Evolutionary conservation across 2,888 invertebrate genomes (phyloP).

Genomic region (Drosophila dives): DNA sequence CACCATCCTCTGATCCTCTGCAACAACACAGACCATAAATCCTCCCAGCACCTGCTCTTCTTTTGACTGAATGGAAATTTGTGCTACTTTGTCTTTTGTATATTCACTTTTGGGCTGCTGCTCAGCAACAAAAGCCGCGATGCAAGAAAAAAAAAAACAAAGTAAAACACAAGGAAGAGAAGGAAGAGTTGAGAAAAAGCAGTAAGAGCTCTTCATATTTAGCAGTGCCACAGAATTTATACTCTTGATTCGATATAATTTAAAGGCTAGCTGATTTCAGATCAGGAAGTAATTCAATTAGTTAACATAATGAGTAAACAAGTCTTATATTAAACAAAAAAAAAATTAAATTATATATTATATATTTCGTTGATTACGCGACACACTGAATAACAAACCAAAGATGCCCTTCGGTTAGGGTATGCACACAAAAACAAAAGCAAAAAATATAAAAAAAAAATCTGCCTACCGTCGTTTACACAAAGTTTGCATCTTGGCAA

Average conservation of each 20-base stretch:
- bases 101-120: slow-evolving; percentile 65
- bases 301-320: not conserved
- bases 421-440: not conserved
- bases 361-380: not conserved
- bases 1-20: slow-evolving; percentile 5
- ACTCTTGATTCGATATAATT: slow-evolving; percentile 17
- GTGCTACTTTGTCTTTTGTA: slow-evolving; percentile 80
- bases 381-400: not conserved
- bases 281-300: not conserved
- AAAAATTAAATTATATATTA: no score
- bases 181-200: no score
- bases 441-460: slow-evolving; percentile 7
- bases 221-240: slow-evolving; percentile 10
- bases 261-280: not conserved
- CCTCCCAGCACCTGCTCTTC: not conserved
- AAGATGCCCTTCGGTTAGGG: not conserved
- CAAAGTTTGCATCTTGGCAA: slow-evolving; percentile 65
- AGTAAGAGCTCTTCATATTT: not conserved
- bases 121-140: slow-evolving; percentile 56
- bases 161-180: slow-evolving; percentile 15
- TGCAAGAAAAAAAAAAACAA: slow-evolving; percentile 17
- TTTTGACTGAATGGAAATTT: slow-evolving; percentile 63
- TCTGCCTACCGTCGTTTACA: slow-evolving; percentile 44
- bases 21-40: not conserved
- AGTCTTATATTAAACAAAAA: not conserved